A percentile compares a stretch with the other conserved stretches of the same genome.
Evolutionary conservation across 2,113 vertebrate species (phyloP).

Genomic region (Brienomyrus brachyistius): DNA sequence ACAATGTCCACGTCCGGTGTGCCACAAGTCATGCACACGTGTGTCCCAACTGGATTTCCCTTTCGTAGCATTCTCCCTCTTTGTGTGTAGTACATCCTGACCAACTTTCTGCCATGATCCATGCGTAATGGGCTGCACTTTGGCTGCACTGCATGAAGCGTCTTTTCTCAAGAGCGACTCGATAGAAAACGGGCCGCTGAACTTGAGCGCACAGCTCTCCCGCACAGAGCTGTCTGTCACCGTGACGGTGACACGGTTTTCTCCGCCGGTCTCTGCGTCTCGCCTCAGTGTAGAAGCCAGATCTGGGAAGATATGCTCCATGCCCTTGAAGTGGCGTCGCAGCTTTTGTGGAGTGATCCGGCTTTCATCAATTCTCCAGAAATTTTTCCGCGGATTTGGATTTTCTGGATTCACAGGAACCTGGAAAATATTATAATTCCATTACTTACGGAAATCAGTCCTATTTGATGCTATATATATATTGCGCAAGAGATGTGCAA

Average conservation of each 20-base stretch:
- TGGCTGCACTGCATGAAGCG: fast-evolving
- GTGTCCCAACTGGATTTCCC: neutral
- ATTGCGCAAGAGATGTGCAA: neutral
- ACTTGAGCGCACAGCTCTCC: conserved; percentile 30
- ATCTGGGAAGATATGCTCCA: conserved; percentile 44
- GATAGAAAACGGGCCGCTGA: conserved; percentile 54
- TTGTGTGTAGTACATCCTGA: neutral
- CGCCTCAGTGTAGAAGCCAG: conserved; percentile 26
- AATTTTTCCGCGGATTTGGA: conserved; percentile 45
- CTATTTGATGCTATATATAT: too few species aligned
- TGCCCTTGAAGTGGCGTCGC: conserved; percentile 50
- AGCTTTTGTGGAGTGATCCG: conserved; percentile 47
- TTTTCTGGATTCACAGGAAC: conserved; percentile 38
- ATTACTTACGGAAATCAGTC: neutral
- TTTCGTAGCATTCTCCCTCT: neutral
- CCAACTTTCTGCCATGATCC: neutral
- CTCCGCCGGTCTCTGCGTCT: neutral
- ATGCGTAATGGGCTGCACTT: neutral
- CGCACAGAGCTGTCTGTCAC: too few species aligned
- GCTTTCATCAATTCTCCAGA: conserved; percentile 48
- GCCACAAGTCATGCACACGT: neutral
- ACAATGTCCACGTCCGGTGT: neutral
- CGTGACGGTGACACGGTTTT: neutral
- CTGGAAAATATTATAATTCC: conserved; percentile 28
- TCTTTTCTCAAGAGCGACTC: conserved; percentile 53